Evolutionary conservation across 2,797 vertebrate species (phyloP), one percentile per base, ranked within the genome.

Genomic region (Argentina silus): DNA sequence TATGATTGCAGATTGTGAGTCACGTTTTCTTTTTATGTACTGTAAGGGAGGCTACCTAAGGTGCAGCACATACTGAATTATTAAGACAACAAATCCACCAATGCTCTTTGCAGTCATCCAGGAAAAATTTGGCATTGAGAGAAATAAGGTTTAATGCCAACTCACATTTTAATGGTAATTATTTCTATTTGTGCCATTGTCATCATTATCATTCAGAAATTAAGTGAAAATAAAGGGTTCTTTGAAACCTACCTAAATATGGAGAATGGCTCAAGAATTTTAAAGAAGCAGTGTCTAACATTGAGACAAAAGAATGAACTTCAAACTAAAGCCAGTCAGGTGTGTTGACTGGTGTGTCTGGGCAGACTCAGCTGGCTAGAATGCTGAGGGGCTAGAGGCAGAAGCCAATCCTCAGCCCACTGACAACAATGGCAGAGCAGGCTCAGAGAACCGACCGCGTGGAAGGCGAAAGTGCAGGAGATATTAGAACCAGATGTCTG

Each of bases 401-500:
- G 45, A 47, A 51, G 65, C 36, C 65, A 51, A 53, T 36, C 47
- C 45, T 36, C 17, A 15, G 57, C 42, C 36, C 59, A 47, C 1
- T 11, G 65, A 45, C 56, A 23, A 10, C 17, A 43, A 8, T 7
- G 36, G 27, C 19, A 19, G 6, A 43, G 53, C 50, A 44, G 27
- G 7, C 36, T 11, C 8, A 3, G 55, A 21, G 55, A 12, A 7
- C 2, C 1, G 27, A 4, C 14, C 9, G 9, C 7, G 7, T 6
- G 10, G 43, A 27, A 5, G 14, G 4, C 3, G 44, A 36, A 7
- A 1, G 15, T 19, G 44, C 17, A 5, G 36, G 17, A 73, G 53
- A n/a, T n/a, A n/a, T n/a, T n/a, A n/a, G 66, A 63, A 74, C 56
- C 73, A 74, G 73, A 74, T 74, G 73, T 74, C 44, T 48, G 47